phyloP scores from a whole-genome alignment of 2,888 invertebrate species.

The Drosophila nr. fundita region DNA sequence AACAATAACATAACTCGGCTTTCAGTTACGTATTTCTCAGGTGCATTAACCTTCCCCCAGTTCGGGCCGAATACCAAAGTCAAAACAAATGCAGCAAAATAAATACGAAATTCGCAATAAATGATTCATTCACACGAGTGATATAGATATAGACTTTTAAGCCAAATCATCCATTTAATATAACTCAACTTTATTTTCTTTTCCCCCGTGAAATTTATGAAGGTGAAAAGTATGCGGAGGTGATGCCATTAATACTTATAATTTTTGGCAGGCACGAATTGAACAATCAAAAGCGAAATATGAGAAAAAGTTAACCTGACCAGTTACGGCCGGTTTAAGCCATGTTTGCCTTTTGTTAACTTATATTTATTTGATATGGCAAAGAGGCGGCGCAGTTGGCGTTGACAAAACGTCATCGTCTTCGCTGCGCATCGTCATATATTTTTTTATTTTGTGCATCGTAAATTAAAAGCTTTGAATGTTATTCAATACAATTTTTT shows the following conservation, averaged over 20 bases:
- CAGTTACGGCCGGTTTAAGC: slow-evolving; percentile 27
- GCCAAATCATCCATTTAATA: slow-evolving; percentile 42
- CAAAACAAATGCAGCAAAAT: slow-evolving; percentile 63
- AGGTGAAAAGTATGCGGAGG: slow-evolving; percentile 43
- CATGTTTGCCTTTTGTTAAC: slow-evolving; percentile 39
- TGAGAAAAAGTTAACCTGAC: slow-evolving; percentile 22
- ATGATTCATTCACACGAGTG: slow-evolving; percentile 63
- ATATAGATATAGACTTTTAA: slow-evolving; percentile 28
- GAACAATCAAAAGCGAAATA: slow-evolving; percentile 12
- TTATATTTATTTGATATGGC: slow-evolving; percentile 53
- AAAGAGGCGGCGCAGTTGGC: slow-evolving; percentile 31
- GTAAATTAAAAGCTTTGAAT: slow-evolving; percentile 55
- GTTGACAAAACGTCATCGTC: slow-evolving; percentile 53
- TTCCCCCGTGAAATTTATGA: slow-evolving; percentile 66
- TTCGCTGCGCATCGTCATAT: slow-evolving; percentile 28
- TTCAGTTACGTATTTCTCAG: slow-evolving; percentile 51
- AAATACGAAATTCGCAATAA: slow-evolving; percentile 61
- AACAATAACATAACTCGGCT: slow-evolving; percentile 36
- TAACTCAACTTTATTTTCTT: slow-evolving; percentile 26
- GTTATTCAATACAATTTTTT: slow-evolving; percentile 19
- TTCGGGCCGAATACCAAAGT: slow-evolving; percentile 52
- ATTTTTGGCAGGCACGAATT: slow-evolving; percentile 29
- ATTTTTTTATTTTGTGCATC: slow-evolving; percentile 33
- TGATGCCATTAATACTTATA: slow-evolving; percentile 46
- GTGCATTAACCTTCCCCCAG: slow-evolving; percentile 54